Percentiles rank a stretch among this genome's conserved stretches.
These are phyloP conservation scores for Meteorus colon DNA, from an alignment of 2,888 invertebrate species.

Conservation along the genomic window DNA sequence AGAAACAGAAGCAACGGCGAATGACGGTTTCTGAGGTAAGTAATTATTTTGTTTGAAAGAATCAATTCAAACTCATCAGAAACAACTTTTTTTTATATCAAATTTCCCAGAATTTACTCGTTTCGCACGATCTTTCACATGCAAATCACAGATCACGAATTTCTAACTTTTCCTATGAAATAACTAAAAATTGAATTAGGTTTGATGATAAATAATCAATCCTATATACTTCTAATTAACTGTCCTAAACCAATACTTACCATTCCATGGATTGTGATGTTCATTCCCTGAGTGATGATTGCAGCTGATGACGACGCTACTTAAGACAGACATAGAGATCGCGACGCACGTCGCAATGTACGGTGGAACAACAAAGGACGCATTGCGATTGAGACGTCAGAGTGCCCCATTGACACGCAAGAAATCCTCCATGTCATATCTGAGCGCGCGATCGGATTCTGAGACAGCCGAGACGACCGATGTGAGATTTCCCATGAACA, in stretches of 20 bases:
- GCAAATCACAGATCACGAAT: background rate
- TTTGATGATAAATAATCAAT: background rate
- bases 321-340: constrained; percentile 84
- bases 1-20: constrained; percentile 65
- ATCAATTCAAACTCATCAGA: background rate
- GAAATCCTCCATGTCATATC: constrained; percentile 72
- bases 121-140: background rate
- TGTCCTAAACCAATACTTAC: background rate
- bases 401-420: constrained; percentile 71
- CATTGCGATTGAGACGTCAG: constrained; percentile 69
- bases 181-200: background rate
- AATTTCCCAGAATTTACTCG: constrained; percentile 9
- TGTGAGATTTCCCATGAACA: constrained; percentile 64
- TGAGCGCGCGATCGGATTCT: constrained; percentile 71
- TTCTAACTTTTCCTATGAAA: background rate
- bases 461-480: constrained; percentile 70
- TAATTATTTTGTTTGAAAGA: background rate
- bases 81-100: background rate
- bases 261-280: constrained; percentile 22
- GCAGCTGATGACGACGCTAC: constrained; percentile 84
- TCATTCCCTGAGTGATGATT: constrained; percentile 53
- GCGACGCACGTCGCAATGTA: constrained; percentile 75
- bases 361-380: constrained; percentile 71
- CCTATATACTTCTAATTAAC: background rate
- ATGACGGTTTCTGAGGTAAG: constrained; percentile 74